Percentiles rank a stretch among this genome's conserved stretches.
Evolutionary conservation across 1,140 invertebrate species (phyloP).

Genomic region (Drosophila nikananu): DNA sequence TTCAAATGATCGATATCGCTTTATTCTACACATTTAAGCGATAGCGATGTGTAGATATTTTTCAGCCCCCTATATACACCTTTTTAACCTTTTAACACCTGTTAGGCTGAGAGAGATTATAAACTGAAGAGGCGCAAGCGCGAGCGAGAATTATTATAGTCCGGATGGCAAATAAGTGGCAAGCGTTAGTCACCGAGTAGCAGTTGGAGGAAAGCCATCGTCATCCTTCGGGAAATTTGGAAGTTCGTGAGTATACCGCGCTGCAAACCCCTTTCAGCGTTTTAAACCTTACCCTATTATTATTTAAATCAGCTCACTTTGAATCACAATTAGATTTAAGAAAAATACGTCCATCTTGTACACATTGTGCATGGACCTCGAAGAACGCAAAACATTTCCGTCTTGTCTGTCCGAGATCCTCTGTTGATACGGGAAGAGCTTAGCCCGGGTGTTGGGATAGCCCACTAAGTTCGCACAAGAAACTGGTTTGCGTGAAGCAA

Average conservation of each 20-base stretch:
- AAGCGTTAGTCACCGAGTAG: conserved; percentile 5
- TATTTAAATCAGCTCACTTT: not conserved
- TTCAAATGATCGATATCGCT: not conserved
- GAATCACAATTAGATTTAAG: conserved; percentile 3
- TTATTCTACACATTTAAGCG: no score
- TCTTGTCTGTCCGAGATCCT: conserved; percentile 4
- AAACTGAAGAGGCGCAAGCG: conserved; percentile 6
- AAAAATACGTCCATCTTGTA: not conserved
- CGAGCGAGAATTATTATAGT: conserved; percentile 1
- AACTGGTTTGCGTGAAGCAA: not conserved
- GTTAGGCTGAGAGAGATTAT: conserved; percentile 8
- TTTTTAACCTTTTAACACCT: conserved; percentile 13
- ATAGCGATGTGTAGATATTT: not conserved
- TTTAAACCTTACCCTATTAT: not conserved
- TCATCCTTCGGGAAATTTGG: not conserved
- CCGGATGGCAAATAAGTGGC: conserved; percentile 1
- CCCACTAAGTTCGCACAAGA: not conserved
- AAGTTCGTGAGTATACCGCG: not conserved
- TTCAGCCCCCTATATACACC: not conserved
- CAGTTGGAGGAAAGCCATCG: not conserved
- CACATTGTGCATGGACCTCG: not conserved
- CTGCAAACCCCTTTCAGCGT: not conserved
- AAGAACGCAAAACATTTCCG: conserved; percentile 1
- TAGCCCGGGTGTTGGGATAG: not conserved
- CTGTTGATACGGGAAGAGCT: not conserved